Evolutionary conservation across 2,888 invertebrate genomes (phyloP).

Genomic region (Gymnoscelis rufifasciata): DNA sequence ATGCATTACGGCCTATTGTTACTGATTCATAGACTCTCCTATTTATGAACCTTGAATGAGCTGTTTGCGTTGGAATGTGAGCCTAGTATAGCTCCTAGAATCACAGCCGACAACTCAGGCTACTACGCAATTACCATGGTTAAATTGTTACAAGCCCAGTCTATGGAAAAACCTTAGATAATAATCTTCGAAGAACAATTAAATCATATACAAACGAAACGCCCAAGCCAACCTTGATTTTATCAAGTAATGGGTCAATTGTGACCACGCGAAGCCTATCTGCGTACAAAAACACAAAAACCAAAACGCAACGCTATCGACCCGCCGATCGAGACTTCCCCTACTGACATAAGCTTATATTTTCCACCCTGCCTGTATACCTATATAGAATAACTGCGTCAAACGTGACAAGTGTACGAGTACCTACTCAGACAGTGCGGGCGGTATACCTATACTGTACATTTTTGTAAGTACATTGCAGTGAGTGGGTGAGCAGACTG

Average conservation of each 20-base stretch:
- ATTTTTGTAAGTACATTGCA: slow-evolving; percentile 61
- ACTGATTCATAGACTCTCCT: slow-evolving; percentile 55
- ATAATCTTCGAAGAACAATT: slow-evolving; percentile 12
- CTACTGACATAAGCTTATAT: slow-evolving; percentile 55
- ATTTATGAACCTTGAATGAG: slow-evolving; percentile 53
- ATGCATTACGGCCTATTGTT: slow-evolving; percentile 60
- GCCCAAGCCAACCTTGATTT: slow-evolving; percentile 17
- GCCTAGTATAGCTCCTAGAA: slow-evolving; percentile 39
- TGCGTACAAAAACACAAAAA: slow-evolving; percentile 25
- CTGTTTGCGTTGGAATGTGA: slow-evolving; percentile 61
- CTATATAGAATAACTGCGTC: slow-evolving; percentile 53
- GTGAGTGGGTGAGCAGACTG: slow-evolving; percentile 76
- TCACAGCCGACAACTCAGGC: slow-evolving; percentile 36
- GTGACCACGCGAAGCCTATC: slow-evolving; percentile 26
- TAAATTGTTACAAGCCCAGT: no score
- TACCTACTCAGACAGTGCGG: slow-evolving; percentile 57
- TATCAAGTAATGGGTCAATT: slow-evolving; percentile 29
- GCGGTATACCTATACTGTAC: slow-evolving; percentile 35
- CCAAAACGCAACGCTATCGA: slow-evolving; percentile 38
- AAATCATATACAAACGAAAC: slow-evolving; percentile 12
- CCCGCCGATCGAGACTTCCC: slow-evolving; percentile 42
- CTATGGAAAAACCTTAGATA: slow-evolving; percentile 10
- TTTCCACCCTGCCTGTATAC: slow-evolving; percentile 39
- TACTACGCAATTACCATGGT: background rate
- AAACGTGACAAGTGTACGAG: slow-evolving; percentile 66